These are phyloP conservation scores for Paracentrotus lividus DNA, from an alignment of 53 echinoderm and acorn worm species.

Conservation along the genomic window DNA sequence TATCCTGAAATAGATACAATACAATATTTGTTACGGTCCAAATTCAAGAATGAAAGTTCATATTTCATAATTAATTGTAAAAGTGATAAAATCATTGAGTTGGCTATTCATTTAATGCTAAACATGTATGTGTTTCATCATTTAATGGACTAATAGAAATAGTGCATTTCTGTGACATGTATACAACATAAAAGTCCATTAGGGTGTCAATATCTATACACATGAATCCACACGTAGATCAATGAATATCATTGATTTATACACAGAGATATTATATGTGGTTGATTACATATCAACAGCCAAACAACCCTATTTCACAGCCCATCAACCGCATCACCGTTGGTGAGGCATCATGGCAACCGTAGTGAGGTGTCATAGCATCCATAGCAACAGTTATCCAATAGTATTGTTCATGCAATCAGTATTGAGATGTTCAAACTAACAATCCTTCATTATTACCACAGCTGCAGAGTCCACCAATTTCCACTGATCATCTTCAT, in stretches of 20 bases:
- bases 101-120: too few species aligned
- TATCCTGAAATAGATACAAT: too few species aligned
- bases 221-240: background rate
- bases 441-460: background rate
- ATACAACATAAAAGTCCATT: background rate
- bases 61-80: too few species aligned
- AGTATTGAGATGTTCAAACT: background rate
- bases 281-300: too few species aligned
- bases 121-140: background rate
- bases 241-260: background rate
- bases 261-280: background rate
- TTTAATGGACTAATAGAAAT: background rate
- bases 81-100: too few species aligned
- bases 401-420: background rate
- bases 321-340: background rate
- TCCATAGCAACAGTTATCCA: background rate
- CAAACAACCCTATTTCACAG: background rate
- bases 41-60: too few species aligned
- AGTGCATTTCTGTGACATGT: background rate
- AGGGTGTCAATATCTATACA: background rate
- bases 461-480: slow-evolving; percentile 49
- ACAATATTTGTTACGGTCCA: too few species aligned
- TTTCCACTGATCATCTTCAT: too few species aligned
- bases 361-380: background rate
- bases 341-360: background rate